Evolutionary conservation across 1,140 invertebrate genomes (phyloP), one percentile per base, ranked within the genome.

Genomic region (Halesus radiatus): DNA sequence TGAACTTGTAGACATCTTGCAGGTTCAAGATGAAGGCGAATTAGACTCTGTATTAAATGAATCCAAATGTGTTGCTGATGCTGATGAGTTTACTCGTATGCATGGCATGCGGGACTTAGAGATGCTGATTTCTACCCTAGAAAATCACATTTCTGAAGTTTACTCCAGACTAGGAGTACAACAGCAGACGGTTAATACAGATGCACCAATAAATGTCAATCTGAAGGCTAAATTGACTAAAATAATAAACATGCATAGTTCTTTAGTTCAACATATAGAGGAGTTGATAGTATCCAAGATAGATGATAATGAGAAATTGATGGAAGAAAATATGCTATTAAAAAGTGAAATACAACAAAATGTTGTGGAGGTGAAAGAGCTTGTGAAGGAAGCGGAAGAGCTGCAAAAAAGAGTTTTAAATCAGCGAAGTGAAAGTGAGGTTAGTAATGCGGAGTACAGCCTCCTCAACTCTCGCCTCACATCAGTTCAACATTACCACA

Each of bases 381-480:
- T 77, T 6, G 29, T 76, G 8, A 75, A 45, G 23, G 76, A 78
- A 37, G 29, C 76, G 5, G 80, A 83, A 60, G 79, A 79, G 73
- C 58, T 83, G 22, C 50, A 70, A 3, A 83, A 80, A 22, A 68
- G 64, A 77, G 37, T 83, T 10, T 37, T 72, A 7, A 22, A 16
- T 8, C 60, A 73, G 15, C 37, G 76, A 20, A 81, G 76, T 37
- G 70, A 76, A 60, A 76, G 64, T 18, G 66, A 78, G 8, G 66
- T 83, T 15, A 37, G 10, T 3, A 56, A 72, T 64, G 82, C 82
- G 0, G 82, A 83, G 45, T 80, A 79, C 54, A 80, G 76, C 37
- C 64, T 80, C n/a, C 62, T 80, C 32, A 64, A 26, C 15, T 83
- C 82, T 16, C 62, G 72, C 20, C 45, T 79, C 13, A 54, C 76